phyloP scores from a whole-genome alignment of 2,888 invertebrate species.

The Xylophagus ater region DNA sequence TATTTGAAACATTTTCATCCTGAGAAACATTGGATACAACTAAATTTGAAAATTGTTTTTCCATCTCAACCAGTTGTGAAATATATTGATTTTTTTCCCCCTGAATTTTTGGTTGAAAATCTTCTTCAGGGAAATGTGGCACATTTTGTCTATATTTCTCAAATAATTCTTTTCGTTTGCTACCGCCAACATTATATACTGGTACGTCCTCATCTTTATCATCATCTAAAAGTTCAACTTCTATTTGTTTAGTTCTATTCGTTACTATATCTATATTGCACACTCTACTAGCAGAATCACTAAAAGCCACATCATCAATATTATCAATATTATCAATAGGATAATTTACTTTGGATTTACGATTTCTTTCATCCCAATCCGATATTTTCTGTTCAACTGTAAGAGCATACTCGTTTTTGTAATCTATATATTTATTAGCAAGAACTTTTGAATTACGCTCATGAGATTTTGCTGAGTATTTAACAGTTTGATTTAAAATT shows the following conservation, averaged over 20 bases:
- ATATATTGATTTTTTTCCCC: not conserved
- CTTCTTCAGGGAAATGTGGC: slow-evolving; percentile 6
- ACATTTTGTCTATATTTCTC: slow-evolving; percentile 6
- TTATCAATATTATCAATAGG: too few relatives aligned
- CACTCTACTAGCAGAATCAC: slow-evolving; percentile 14
- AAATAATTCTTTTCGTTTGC: not conserved
- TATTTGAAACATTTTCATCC: slow-evolving; percentile 3
- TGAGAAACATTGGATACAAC: too few relatives aligned
- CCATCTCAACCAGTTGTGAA: not conserved
- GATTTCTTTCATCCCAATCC: slow-evolving; percentile 16
- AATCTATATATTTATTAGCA: not conserved
- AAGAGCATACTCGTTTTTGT: not conserved
- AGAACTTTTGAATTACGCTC: not conserved
- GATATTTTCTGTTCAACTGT: slow-evolving; percentile 11
- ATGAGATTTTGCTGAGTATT: not conserved
- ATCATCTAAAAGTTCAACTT: slow-evolving; percentile 1
- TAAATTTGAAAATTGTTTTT: slow-evolving; percentile 3
- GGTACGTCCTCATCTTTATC: slow-evolving; percentile 5
- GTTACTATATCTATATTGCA: too few relatives aligned
- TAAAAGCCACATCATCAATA: slow-evolving; percentile 11
- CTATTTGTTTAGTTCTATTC: too few relatives aligned
- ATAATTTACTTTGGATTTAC: not conserved
- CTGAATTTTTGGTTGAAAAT: not conserved
- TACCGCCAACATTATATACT: slow-evolving; percentile 4
- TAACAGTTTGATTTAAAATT: not conserved